Evolutionary conservation across 2,888 invertebrate species (phyloP).

Genomic region (Xanthia togata): DNA sequence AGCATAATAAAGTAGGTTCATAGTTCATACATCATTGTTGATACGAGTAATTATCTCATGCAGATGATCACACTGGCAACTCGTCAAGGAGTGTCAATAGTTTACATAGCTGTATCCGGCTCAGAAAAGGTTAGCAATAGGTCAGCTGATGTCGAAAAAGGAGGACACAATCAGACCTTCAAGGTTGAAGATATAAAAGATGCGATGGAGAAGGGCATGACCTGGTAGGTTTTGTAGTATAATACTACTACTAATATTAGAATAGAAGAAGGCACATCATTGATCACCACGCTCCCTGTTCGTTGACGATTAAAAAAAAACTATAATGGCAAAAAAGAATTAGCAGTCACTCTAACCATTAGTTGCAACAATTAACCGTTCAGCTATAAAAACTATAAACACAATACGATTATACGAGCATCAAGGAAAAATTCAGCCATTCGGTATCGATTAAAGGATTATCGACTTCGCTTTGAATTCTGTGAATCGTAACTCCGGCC

Average conservation of each 20-base stretch:
- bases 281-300: neutral
- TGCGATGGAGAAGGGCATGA: conserved; percentile 22
- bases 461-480: conserved; percentile 40
- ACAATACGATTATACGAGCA: conserved; percentile 8
- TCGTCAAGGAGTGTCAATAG: conserved; percentile 43
- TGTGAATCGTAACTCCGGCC: conserved; percentile 41
- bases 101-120: conserved; percentile 56
- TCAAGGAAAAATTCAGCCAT: conserved; percentile 30
- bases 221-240: conserved; percentile 3
- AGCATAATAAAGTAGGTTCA: conserved; percentile 8
- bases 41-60: conserved; percentile 43
- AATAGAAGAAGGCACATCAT: too few species aligned
- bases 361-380: neutral
- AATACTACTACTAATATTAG: neutral
- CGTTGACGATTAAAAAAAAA: neutral
- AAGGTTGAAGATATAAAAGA: conserved; percentile 41
- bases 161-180: conserved; percentile 23
- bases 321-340: neutral
- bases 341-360: neutral
- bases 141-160: conserved; percentile 40
- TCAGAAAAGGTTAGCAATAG: conserved; percentile 52
- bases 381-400: conserved; percentile 7
- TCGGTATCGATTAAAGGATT: conserved; percentile 52
- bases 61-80: conserved; percentile 36
- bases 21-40: conserved; percentile 32